Base-by-base conservation (phyloP, 53 echinoderm and acorn worm species). In the Zoroaster sp. region DNA sequence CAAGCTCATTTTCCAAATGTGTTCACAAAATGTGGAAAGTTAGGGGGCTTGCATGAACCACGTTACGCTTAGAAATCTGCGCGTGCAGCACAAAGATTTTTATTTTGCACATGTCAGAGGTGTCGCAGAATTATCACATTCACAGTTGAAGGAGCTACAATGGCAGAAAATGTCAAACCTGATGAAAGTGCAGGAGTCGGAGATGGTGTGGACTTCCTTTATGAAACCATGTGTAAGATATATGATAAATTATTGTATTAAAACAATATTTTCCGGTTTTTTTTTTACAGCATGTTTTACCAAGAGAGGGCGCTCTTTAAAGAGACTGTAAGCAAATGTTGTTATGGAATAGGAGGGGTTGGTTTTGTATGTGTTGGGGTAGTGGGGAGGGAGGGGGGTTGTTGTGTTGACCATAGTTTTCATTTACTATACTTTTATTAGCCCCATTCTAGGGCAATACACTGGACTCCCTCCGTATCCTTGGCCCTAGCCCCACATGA, bases 161-260 rank as follows among this genome's bases (percentile, higher is more conserved):
- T 75, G 75, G 59, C 74, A 8, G 87, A 74, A 74, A 74, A 74
- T 11, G 63, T 31, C 15, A 55, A 51, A 59, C 32, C 43, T 4
- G 63, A 73, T 13, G 65, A 87, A 43, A 10, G 40, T 13, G 54
- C 14, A 5, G 87, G 65, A 74, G 40, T 41, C 14, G 75, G 41
- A 17, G 96, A 96, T 28, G 89, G 88, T 88, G 96, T 96, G 13
- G 91, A 94, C 73, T 96, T 96, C 67, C 69, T 96, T 34, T 96
- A 83, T 90, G 92, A 89, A 72, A 87, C 96, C 46, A 90, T 96
- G 88, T 92, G 96, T 96, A 77, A 92, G 96, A 87, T 12, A n/a
- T 15, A 71, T 4, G 1, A 40, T 17, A 11, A 7, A 33, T 72
- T 23, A 15, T 34, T 83, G 40, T 44, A 40, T n/a, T 35, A 51